These are phyloP conservation scores for Calyptommatus sinebrachiatus DNA, from an alignment of 2,113 vertebrate species.

Conservation along the genomic window DNA sequence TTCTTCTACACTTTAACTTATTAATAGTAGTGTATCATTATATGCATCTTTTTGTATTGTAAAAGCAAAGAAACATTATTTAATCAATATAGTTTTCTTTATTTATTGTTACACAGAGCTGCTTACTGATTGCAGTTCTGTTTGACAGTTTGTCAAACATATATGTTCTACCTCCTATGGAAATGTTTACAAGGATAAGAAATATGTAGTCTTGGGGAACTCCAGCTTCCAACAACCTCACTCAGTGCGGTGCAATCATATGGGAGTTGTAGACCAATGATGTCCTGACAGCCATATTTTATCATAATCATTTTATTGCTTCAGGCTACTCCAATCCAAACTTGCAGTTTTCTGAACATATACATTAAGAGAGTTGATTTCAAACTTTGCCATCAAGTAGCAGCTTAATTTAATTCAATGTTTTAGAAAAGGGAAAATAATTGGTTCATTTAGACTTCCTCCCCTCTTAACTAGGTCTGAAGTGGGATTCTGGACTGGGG, in stretches of 20 bases:
- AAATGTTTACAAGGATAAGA: constrained; percentile 77
- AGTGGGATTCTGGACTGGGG: not conserved
- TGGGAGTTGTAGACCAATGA: not conserved
- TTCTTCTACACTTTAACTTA: constrained; percentile 67
- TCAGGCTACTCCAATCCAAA: constrained; percentile 61
- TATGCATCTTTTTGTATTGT: constrained; percentile 47
- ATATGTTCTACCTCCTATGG: constrained; percentile 78
- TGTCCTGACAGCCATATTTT: not conserved
- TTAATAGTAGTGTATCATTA: constrained; percentile 60
- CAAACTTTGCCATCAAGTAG: constrained; percentile 46
- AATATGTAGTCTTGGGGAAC: not conserved
- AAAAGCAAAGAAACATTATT: constrained; percentile 63
- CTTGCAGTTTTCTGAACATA: constrained; percentile 53
- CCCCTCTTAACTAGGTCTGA: not conserved
- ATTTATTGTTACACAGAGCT: constrained; percentile 76
- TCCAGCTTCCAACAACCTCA: not conserved
- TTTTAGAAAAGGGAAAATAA: no score
- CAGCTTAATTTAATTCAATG: constrained; percentile 31
- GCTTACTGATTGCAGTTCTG: constrained; percentile 70
- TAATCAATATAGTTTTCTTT: constrained; percentile 67
- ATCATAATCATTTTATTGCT: constrained; percentile 40
- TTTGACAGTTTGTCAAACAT: constrained; percentile 74
- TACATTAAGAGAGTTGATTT: constrained; percentile 55
- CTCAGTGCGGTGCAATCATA: not conserved
- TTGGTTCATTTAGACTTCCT: not conserved